phyloP scores from a whole-genome alignment of 2,113 vertebrate genomes.

The Corydoras maculifer region DNA sequence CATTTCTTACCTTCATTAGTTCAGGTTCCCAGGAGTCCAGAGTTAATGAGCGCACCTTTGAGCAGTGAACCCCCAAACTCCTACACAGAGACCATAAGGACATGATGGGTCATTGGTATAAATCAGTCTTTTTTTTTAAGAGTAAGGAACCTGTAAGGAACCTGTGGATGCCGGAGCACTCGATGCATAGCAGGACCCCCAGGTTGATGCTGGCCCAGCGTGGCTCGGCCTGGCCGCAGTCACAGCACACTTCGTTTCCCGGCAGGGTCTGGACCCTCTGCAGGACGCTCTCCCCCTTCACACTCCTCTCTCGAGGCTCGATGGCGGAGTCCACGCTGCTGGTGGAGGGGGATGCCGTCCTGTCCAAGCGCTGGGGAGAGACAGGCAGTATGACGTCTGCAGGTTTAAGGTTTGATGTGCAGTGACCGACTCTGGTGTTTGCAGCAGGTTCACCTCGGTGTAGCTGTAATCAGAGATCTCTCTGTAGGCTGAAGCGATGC shows the following conservation, averaged over 20 bases:
- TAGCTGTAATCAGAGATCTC: slow-evolving; percentile 73
- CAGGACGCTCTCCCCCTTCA: slow-evolving; percentile 82
- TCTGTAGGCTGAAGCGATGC: slow-evolving; percentile 93
- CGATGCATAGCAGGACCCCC: slow-evolving; percentile 92
- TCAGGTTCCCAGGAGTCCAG: slow-evolving; percentile 96
- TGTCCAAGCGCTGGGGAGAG: slow-evolving; percentile 75
- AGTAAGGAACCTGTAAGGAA: slow-evolving; percentile 31
- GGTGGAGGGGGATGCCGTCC: slow-evolving; percentile 83
- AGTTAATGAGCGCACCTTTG: slow-evolving; percentile 93
- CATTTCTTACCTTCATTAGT: slow-evolving; percentile 79
- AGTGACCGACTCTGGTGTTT: neutral
- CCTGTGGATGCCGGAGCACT: slow-evolving; percentile 94
- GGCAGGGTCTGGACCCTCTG: slow-evolving; percentile 83
- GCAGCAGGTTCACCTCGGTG: slow-evolving; percentile 52
- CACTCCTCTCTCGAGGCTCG: slow-evolving; percentile 77
- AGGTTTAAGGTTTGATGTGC: no score
- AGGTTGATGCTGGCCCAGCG: slow-evolving; percentile 98
- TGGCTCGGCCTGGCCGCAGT: slow-evolving; percentile 85
- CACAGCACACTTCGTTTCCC: slow-evolving; percentile 87
- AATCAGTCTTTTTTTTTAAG: no score
- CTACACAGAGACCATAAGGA: slow-evolving; percentile 53
- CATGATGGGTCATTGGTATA: no score
- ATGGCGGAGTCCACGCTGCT: slow-evolving; percentile 85
- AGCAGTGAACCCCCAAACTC: slow-evolving; percentile 96
- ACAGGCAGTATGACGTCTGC: no score